Evolutionary conservation across 2,797 vertebrate genomes (phyloP).

Genomic region (Loriculus beryllinus): DNA sequence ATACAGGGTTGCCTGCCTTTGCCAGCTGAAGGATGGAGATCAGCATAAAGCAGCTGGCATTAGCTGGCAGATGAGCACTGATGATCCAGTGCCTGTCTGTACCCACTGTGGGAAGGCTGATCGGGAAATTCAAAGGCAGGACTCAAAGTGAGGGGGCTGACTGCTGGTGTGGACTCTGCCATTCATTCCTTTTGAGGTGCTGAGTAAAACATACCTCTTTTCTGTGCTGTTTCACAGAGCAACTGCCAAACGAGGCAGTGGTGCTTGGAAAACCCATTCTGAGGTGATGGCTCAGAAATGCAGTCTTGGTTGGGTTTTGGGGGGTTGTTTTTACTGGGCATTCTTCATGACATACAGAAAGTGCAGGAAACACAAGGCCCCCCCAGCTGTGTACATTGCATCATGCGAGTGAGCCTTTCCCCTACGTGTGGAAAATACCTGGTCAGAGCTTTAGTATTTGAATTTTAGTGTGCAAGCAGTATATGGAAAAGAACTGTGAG

Average conservation of each 20-base stretch:
- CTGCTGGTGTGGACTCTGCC: not conserved
- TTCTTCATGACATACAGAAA: not conserved
- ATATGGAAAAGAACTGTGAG: not conserved
- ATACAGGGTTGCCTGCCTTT: not conserved
- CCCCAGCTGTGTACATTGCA: not conserved
- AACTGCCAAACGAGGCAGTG: not conserved
- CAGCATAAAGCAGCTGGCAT: not conserved
- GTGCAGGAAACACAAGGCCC: not conserved
- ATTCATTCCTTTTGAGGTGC: not conserved
- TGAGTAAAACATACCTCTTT: not conserved
- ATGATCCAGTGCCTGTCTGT: not conserved
- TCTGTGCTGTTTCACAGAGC: not conserved
- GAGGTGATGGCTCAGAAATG: not conserved
- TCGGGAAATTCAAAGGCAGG: not conserved
- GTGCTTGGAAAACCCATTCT: not conserved
- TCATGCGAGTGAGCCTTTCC: not conserved
- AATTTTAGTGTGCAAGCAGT: not conserved
- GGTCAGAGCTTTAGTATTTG: not conserved
- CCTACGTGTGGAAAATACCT: not conserved
- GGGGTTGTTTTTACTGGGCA: not conserved
- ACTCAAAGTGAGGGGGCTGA: not conserved
- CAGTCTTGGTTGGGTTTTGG: not conserved
- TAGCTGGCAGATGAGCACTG: not conserved
- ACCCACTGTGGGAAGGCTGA: not conserved
- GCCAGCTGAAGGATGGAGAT: not conserved